Evolutionary conservation across 1,140 invertebrate species (phyloP).

Genomic region (Camponotus pennsylvanicus): DNA sequence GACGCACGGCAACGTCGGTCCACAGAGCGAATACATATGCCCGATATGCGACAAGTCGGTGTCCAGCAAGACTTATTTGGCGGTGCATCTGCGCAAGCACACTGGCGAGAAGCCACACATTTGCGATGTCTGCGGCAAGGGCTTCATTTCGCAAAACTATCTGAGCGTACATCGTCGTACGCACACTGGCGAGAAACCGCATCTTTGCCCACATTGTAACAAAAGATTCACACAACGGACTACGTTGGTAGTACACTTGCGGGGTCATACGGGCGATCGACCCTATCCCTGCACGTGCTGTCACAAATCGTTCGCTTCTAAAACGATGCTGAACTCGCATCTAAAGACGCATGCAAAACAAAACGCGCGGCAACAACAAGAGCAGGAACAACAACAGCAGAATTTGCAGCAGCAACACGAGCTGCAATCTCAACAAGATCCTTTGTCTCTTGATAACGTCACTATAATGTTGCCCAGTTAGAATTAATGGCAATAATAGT

Average conservation of each 20-base stretch:
- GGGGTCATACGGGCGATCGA: constrained; percentile 88
- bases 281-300: constrained; percentile 88
- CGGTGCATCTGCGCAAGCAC: constrained; percentile 94
- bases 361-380: constrained; percentile 77
- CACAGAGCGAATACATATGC: constrained; percentile 88
- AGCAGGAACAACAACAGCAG: constrained; percentile 46
- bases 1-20: constrained; percentile 80
- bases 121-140: constrained; percentile 88
- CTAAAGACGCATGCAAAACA: constrained; percentile 85
- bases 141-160: constrained; percentile 90
- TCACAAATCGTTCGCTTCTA: constrained; percentile 85
- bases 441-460: constrained; percentile 64
- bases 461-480: constrained; percentile 71
- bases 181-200: constrained; percentile 90
- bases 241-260: constrained; percentile 86
- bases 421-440: constrained; percentile 48
- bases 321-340: constrained; percentile 85
- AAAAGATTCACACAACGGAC: constrained; percentile 92
- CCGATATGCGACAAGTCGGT: constrained; percentile 91
- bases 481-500: constrained; percentile 1
- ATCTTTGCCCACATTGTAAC: constrained; percentile 89
- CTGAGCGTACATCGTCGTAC: constrained; percentile 91
- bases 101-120: constrained; percentile 87
- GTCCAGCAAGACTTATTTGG: constrained; percentile 92
- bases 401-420: constrained; percentile 67